A percentile compares a stretch with the other conserved stretches of the same genome.
These are phyloP conservation scores for Zootoca vivipara DNA, from an alignment of 2,113 vertebrate genomes.

Conservation along the genomic window DNA sequence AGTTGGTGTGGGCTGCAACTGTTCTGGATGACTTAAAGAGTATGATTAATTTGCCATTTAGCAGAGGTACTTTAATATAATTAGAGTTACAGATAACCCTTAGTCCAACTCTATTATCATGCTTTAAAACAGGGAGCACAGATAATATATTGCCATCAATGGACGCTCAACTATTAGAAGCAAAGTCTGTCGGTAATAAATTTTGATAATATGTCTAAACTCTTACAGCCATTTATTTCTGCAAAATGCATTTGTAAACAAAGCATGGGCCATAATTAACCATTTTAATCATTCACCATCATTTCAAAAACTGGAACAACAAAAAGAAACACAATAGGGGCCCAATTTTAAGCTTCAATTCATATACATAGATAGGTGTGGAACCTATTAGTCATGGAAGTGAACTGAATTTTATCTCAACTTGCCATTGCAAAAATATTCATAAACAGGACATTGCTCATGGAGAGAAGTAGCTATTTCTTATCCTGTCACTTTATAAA, in stretches of 20 bases:
- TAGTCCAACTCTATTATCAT: slow-evolving; percentile 54
- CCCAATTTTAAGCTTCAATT: background rate
- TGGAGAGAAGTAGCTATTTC: background rate
- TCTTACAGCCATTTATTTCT: slow-evolving; percentile 39
- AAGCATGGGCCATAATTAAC: slow-evolving; percentile 51
- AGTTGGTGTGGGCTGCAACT: slow-evolving; percentile 7
- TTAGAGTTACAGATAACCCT: slow-evolving; percentile 56
- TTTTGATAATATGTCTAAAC: slow-evolving; percentile 55
- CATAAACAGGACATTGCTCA: background rate
- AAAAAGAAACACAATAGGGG: background rate
- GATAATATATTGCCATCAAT: slow-evolving; percentile 53
- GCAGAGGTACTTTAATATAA: slow-evolving; percentile 54
- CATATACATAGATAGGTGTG: background rate
- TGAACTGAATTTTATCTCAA: background rate
- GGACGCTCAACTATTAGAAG: slow-evolving; percentile 59
- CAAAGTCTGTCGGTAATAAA: slow-evolving; percentile 48
- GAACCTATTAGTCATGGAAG: background rate
- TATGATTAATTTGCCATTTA: slow-evolving; percentile 59
- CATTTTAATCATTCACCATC: slow-evolving; percentile 19
- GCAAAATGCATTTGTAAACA: slow-evolving; percentile 49
- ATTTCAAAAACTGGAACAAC: slow-evolving; percentile 1
- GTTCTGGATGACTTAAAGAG: slow-evolving; percentile 44
- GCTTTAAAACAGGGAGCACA: slow-evolving; percentile 49
- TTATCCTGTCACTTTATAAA: background rate
- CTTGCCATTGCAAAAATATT: background rate